A percentile compares a stretch with the other conserved stretches of the same genome.
These are phyloP conservation scores for Polypterus senegalus DNA, from an alignment of 2,113 vertebrate species.

Conservation along the genomic window DNA sequence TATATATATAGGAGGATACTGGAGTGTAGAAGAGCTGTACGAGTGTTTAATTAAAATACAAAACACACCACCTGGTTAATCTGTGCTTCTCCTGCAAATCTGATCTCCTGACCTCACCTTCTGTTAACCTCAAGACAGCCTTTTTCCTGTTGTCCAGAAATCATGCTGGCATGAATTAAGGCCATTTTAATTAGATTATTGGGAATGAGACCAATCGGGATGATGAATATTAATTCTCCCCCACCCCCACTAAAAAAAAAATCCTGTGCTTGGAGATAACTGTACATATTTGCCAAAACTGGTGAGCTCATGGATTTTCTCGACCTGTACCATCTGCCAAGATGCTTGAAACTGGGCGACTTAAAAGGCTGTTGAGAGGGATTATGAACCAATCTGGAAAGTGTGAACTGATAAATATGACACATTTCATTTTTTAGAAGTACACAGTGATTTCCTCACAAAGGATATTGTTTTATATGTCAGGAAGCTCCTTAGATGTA, in stretches of 20 bases:
- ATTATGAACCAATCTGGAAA: slow-evolving; percentile 5
- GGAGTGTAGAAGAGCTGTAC: no score
- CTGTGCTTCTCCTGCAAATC: no score
- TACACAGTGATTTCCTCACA: background rate
- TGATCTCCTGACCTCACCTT: no score
- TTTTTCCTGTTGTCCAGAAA: no score
- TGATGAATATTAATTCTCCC: background rate
- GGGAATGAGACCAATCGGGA: background rate
- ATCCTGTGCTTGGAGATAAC: background rate
- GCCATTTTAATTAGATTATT: background rate
- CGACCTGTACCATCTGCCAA: slow-evolving; percentile 10
- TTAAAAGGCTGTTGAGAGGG: slow-evolving; percentile 2
- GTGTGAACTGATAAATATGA: background rate
- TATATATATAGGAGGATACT: no score
- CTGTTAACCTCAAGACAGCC: no score
- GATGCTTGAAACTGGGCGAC: slow-evolving; percentile 7
- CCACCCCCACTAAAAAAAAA: background rate
- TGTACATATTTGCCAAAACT: no score
- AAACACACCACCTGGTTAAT: no score
- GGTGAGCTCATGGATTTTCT: slow-evolving; percentile 10
- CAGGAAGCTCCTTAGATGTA: no score
- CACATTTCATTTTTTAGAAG: background rate
- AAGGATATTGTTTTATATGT: no score
- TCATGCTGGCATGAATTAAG: background rate
- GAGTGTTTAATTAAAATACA: no score